These are phyloP conservation scores for Sebastes wilsoni DNA, from an alignment of 2,797 vertebrate genomes.

Conservation along the genomic window DNA sequence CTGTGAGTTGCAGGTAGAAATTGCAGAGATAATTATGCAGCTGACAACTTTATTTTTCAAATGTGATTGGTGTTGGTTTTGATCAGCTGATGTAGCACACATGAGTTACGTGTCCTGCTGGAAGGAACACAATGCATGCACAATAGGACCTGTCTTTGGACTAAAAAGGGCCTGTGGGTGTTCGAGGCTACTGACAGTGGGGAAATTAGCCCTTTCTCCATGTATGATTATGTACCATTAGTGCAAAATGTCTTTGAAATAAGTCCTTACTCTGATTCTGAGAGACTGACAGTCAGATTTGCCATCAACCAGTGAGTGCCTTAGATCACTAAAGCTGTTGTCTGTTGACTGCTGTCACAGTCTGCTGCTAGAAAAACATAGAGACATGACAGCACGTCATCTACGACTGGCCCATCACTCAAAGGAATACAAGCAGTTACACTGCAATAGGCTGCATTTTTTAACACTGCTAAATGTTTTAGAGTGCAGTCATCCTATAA, in stretches of 20 bases:
- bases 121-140: constrained; percentile 1
- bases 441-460: not conserved
- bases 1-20: not conserved
- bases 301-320: not conserved
- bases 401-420: not conserved
- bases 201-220: not conserved
- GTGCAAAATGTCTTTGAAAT: not conserved
- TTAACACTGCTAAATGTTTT: not conserved
- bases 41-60: not conserved
- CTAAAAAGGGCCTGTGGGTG: constrained; percentile 12
- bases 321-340: not conserved
- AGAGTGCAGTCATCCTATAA: constrained; percentile 3
- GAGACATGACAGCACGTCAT: not conserved
- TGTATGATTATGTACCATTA: not conserved
- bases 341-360: not conserved
- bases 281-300: not conserved
- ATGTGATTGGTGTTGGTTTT: constrained; percentile 14
- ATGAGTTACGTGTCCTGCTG: not conserved
- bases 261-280: not conserved
- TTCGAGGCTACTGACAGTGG: not conserved
- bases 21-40: not conserved
- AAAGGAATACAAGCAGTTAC: not conserved
- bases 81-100: not conserved
- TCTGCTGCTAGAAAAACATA: not conserved
- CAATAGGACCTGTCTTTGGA: constrained; percentile 6